Base-by-base conservation (phyloP, 2,888 invertebrate species). In the Pachycephus smyrnensis region DNA sequence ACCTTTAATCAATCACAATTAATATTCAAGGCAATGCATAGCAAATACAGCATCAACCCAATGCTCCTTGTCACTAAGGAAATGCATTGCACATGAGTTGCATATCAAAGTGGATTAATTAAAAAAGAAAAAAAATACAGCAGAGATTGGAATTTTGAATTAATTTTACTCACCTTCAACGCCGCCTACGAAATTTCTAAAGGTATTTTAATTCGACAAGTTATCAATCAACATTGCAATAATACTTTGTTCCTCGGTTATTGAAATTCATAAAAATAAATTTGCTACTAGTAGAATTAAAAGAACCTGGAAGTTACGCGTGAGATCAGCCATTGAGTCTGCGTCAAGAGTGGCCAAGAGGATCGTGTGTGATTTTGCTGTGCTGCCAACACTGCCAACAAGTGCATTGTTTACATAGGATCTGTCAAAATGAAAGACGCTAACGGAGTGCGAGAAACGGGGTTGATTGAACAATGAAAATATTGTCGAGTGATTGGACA, bases 371-470 rank as follows among this genome's bases (percentile, higher is more conserved):
- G 55, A 55, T 23, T 55, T 55, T 55, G 9, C 23, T 55, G 23
- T 2, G 23, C 23, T 55, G 9, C 71, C 71, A 32, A 33, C 33
- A 33, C 30, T 78, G 68, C 37, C 81, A 79, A 79, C 76, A 74
- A 73, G 78, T 80, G 74, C 55, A 77, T 80, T 81, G 79, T 83
- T 79, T 76, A 79, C 78, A 75, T 35, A 11, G 78, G 78, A 75
- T 75, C 71, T 71, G 71, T 71, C 71, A 71, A 71, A 71, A 71
- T 71, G 12, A 71, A 71, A 31, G 32, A 71, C 15, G 71, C 31
- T 55, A 55, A 6, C 55, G 55, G 55, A 55, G 55, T 55, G 23
- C 23, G 55, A 23, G 23, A 55, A 23, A 55, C 23, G 9, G 55
- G 0, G 23, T 23, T 55, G 55, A 9, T 55, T 55, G 55, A 55